phyloP scores from a whole-genome alignment of 2,888 invertebrate species.

The Drosophila flavopinicola region DNA sequence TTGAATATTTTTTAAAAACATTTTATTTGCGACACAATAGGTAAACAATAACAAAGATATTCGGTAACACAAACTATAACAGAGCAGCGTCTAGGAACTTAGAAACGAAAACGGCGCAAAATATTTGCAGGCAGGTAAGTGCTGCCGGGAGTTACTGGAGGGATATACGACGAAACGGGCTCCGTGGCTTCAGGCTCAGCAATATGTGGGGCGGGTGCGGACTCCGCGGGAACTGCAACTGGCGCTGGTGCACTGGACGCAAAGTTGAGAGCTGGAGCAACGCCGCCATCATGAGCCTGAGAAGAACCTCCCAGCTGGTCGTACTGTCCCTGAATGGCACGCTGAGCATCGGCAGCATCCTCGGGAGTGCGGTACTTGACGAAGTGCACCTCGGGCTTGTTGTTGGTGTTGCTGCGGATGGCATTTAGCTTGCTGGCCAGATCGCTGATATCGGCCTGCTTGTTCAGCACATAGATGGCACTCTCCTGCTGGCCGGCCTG shows the following conservation, averaged over 20 bases:
- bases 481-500: constrained; percentile 76
- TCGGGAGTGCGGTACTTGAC: constrained; percentile 81
- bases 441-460: constrained; percentile 72
- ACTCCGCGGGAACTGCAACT: constrained; percentile 21
- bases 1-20: constrained; percentile 45
- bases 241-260: constrained; percentile 61
- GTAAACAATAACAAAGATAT: constrained; percentile 63
- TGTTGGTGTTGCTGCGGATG: constrained; percentile 48
- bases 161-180: constrained; percentile 60
- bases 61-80: constrained; percentile 24
- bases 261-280: constrained; percentile 78
- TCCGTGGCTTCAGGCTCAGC: constrained; percentile 42
- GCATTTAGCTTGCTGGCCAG: constrained; percentile 69
- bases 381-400: constrained; percentile 80
- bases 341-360: constrained; percentile 81
- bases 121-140: constrained; percentile 73
- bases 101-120: constrained; percentile 69
- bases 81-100: constrained; percentile 15
- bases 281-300: constrained; percentile 73
- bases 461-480: constrained; percentile 74
- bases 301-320: constrained; percentile 74
- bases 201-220: constrained; percentile 18
- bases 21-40: constrained; percentile 57
- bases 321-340: constrained; percentile 78
- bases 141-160: constrained; percentile 65